A percentile compares a stretch with the other conserved stretches of the same genome.
phyloP scores from a whole-genome alignment of 2,888 invertebrate genomes.

The Scrobipalpa atriplicella region DNA sequence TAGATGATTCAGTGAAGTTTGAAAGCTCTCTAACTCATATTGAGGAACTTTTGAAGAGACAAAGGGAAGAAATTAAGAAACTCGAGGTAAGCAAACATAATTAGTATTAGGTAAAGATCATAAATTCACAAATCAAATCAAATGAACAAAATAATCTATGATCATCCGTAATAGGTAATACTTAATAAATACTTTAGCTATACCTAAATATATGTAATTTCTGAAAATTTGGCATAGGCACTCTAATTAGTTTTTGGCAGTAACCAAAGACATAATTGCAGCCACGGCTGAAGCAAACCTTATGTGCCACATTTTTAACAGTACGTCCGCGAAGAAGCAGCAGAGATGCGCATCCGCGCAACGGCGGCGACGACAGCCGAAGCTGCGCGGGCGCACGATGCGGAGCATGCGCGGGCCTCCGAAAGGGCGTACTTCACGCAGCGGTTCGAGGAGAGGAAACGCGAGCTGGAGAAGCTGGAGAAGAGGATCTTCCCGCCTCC shows the following conservation, averaged over 20 bases:
- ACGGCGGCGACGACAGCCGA: constrained; percentile 86
- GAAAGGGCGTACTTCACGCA: constrained; percentile 85
- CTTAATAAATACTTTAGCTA: no score
- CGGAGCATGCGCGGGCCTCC: constrained; percentile 85
- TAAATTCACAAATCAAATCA: no score
- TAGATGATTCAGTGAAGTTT: constrained; percentile 88
- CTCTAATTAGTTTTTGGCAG: background rate
- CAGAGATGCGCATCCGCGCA: constrained; percentile 87
- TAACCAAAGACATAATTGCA: background rate
- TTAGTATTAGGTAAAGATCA: no score
- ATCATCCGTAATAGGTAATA: no score
- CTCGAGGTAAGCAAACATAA: constrained; percentile 84
- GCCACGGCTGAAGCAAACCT: no score
- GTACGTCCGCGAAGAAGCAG: constrained; percentile 89
- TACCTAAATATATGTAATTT: no score
- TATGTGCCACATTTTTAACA: constrained; percentile 44
- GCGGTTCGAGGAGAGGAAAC: constrained; percentile 87
- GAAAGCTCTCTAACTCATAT: constrained; percentile 87
- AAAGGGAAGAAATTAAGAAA: constrained; percentile 88
- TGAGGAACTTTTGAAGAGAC: constrained; percentile 86
- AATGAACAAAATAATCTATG: no score
- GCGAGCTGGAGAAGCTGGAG: constrained; percentile 89
- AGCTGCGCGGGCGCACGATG: constrained; percentile 86
- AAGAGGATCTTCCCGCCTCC: constrained; percentile 87
- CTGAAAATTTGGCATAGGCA: no score